Base-by-base conservation (phyloP, 2,113 vertebrate species). In the Rhinopomastus cyanomelas region DNA sequence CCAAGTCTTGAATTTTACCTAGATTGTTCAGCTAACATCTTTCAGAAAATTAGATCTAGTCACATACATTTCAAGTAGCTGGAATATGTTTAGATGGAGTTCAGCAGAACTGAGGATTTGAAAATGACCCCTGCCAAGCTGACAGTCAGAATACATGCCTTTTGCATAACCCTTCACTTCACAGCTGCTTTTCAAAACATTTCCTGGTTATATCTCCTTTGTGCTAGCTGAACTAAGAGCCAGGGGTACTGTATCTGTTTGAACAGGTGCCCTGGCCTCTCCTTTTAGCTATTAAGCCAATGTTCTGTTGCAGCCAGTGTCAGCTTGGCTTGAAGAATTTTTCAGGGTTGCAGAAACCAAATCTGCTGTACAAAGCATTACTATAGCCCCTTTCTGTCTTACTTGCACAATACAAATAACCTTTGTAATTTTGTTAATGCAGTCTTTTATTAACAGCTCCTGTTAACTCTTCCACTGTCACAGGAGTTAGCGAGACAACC, bases 121-220 rank as follows among this genome's bases (percentile, higher is more conserved):
- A 75, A 90, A 92, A 20, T 77, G 64, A 49, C 29, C 21, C 48
- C 53, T 85, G 80, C 71, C 91, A 94, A 94, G 81, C 78, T 1
- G 3, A 94, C 46, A 95, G 52, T 69, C 76, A 87, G 76, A 89
- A 59, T 81, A 86, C 37, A 67, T 82, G 82, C 61, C 92, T 83
- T 93, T 93, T 89, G 49, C 91, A 91, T 92, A 94, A 89, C 80
- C 77, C 55, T 36, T 88, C 80, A 39, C 30, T 84, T 94, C 91
- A 85, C 88, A 92, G 90, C 61, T 89, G 66, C 85, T 88, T 88
- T 94, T 83, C 82, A 88, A 91, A 93, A 92, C 65, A 86, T 3
- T 3, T 49, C 39, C 82, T 92, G 82, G 82, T 32, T 93, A 8
- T 53, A 72, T 66, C 32, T 87, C 22, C 22, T 53, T 55, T 84